phyloP scores from a whole-genome alignment of 2,113 vertebrate genomes.

The Illadopsis cleaveri region DNA sequence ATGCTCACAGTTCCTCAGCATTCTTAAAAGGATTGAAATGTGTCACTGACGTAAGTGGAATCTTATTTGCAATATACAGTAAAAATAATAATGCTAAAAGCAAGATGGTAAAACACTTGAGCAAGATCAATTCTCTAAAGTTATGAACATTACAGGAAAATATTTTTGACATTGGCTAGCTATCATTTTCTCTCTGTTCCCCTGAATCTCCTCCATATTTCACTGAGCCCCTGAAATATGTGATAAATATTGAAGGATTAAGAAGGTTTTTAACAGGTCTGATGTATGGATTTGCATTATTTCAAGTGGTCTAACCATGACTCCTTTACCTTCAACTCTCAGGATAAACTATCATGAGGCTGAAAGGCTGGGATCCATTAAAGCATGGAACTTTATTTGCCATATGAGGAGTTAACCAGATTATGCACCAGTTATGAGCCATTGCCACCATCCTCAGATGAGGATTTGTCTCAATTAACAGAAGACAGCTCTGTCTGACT shows the following conservation, averaged over 20 bases:
- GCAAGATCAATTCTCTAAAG: neutral
- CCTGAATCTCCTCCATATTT: neutral
- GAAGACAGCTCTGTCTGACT: neutral
- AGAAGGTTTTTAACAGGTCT: neutral
- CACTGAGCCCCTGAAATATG: neutral
- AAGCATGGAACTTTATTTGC: neutral
- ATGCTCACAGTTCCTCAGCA: neutral
- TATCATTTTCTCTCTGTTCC: neutral
- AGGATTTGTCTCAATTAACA: neutral
- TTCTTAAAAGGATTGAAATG: neutral
- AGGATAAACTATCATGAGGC: neutral
- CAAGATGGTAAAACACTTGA: neutral
- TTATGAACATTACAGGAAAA: neutral
- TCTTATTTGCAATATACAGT: neutral
- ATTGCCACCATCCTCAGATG: neutral
- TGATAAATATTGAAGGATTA: neutral
- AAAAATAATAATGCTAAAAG: neutral
- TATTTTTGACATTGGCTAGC: neutral
- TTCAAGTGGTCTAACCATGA: neutral
- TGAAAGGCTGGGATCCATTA: neutral
- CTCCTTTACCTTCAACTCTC: neutral
- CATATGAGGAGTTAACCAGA: neutral
- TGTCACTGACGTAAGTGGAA: neutral
- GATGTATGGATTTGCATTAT: neutral
- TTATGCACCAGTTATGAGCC: neutral